Evolutionary conservation across 2,888 invertebrate species (phyloP), one percentile per base, ranked within the genome.

Genomic region (Anticlea derivata): DNA sequence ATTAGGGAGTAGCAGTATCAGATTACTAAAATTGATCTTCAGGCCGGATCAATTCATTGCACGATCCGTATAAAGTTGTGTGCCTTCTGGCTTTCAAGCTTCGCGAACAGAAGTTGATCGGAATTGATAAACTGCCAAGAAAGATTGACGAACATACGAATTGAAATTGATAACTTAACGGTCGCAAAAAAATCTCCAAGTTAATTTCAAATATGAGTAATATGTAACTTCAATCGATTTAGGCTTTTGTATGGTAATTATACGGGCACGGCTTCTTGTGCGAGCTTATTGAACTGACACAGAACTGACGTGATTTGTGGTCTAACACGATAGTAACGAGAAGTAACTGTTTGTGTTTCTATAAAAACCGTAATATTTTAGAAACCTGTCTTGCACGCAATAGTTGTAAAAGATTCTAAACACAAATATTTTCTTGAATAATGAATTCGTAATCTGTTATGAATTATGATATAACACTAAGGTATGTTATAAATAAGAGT

Each of bases 401-500:
- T 17, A 17, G 17, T 17, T 3, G n/a, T 29, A n/a, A 7, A 13
- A 30, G 7, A 30, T 13, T 30, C 30, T 10, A 13, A 13, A 13
- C 7, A 27, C 13, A 31, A 33, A 7, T n/a, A 1, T 5, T 33
- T 27, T 10, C 27, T n/a, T n/a, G n/a, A 17, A 20, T 8, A 22
- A 46, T 41, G 30, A 12, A 7, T 26, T 5, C 24, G 7, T 45
- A 45, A 12, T 7, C 7, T 27, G 27, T 47, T 31, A 26, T 37
- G 12, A 38, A n/a, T n/a, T n/a, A n/a, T 22, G 8, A 8, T 37
- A 41, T 26, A 12, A 34, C 10, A 8, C 34, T 11, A 46, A 56
- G 51, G 43, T 65, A 53, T 60, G 54, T 66, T 61, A 66, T 65
- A 58, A 64, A 58, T 45, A 52, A 57, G 65, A 59, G 61, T 63